phyloP scores from a whole-genome alignment of 2,888 invertebrate species.

The Orthosia cruda region DNA sequence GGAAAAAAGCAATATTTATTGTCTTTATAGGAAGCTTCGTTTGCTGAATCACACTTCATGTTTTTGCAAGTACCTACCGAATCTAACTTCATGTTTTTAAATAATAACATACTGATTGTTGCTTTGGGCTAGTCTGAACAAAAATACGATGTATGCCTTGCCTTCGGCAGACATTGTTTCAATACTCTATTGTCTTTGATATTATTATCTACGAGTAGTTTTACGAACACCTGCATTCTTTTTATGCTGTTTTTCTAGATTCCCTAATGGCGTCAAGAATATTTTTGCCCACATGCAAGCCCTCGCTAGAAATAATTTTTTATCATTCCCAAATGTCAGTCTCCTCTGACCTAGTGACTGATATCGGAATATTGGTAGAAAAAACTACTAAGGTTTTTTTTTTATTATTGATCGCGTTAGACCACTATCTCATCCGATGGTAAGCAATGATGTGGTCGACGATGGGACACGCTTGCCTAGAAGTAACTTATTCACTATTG shows the following conservation, averaged over 20 bases:
- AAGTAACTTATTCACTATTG: too few species aligned
- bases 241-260: too few species aligned
- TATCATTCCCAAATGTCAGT: not conserved
- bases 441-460: too few species aligned
- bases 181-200: not conserved
- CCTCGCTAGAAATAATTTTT: not conserved
- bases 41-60: slow-evolving; percentile 15
- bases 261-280: too few species aligned
- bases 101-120: slow-evolving; percentile 23
- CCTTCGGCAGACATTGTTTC: not conserved
- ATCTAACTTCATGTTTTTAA: slow-evolving; percentile 27
- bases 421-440: too few species aligned
- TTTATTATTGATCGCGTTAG: too few species aligned
- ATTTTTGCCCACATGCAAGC: too few species aligned
- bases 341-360: not conserved
- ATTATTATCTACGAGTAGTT: not conserved
- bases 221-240: too few species aligned
- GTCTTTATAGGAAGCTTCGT: slow-evolving; percentile 11
- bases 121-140: slow-evolving; percentile 21
- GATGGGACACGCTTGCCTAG: too few species aligned
- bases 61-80: slow-evolving; percentile 30
- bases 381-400: too few species aligned
- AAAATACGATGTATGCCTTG: not conserved
- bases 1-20: slow-evolving; percentile 24
- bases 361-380: too few species aligned